Evolutionary conservation across 1,140 invertebrate genomes (phyloP), one percentile per base, ranked within the genome.

Genomic region (Solen grandis): DNA sequence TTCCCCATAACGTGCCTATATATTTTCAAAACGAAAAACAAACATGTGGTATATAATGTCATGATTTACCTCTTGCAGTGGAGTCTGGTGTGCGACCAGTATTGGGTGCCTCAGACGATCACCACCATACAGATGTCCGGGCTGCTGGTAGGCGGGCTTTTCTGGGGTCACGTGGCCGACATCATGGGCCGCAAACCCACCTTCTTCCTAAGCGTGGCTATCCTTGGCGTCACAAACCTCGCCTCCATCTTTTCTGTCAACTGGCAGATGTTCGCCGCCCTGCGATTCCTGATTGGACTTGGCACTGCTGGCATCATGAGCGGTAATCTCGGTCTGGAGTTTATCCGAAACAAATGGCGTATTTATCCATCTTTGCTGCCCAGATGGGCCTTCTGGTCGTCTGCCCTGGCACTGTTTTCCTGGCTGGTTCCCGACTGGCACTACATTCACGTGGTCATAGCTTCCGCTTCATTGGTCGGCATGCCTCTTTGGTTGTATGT

Each of bases 391-490:
- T 36, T 86, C n/a, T 84, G 84, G 10, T 68, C 79, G 0, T 57
- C 76, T 0, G 16, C 82, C 1, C 62, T 87, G 35, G 74, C 80
- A 22, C 62, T 87, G n/a, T 65, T 82, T 19, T 80, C 77, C 5
- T 87, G 83, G 78, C 31, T 59, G 10, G 8, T 84, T 2, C 82
- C 73, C 5, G 69, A 86, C 52, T 87, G 84, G 86, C 55, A 62
- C 19, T 93, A 92, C 78, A 92, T 97, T 41, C 95, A 96, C 91
- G 93, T 96, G 27, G 95, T 94, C 4, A 91, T 96, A 2, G 95
- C 96, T 5, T 87, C 96, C 10, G 95, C 95, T 1, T 95, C 95
- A 70, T 81, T 96, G 5, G 86, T 94, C 5, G 95, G 97, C 77
- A 92, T 77, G 16, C 74, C 66, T 3, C 46, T 22, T 0, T 77